Percentiles rank a stretch among this genome's conserved stretches.
These are phyloP conservation scores for Proisotoma minuta DNA, from an alignment of 2,888 invertebrate genomes.

Conservation along the genomic window DNA sequence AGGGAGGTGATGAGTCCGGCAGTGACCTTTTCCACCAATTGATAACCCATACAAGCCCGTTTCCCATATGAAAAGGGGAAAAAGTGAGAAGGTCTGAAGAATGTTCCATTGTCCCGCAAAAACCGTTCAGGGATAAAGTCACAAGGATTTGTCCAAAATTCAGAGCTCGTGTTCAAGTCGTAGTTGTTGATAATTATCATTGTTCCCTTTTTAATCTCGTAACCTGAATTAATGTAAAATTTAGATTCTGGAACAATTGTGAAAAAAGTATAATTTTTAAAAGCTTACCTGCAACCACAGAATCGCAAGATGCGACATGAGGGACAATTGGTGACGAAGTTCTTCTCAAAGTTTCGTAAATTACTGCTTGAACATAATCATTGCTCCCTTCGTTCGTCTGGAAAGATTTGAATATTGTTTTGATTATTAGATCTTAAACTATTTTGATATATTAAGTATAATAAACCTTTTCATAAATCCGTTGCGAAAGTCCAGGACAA, in stretches of 20 bases:
- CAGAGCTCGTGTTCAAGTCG: slow-evolving; percentile 66
- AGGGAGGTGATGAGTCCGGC: slow-evolving; percentile 40
- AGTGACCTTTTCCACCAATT: slow-evolving; percentile 69
- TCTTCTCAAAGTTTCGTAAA: slow-evolving; percentile 72
- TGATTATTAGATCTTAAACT: not conserved
- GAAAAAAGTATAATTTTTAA: not conserved
- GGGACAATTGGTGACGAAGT: slow-evolving; percentile 86
- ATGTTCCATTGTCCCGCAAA: slow-evolving; percentile 55
- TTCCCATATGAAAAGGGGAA: slow-evolving; percentile 79
- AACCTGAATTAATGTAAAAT: slow-evolving; percentile 54
- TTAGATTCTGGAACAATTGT: not conserved
- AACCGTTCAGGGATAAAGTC: slow-evolving; percentile 73
- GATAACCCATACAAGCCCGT: slow-evolving; percentile 82
- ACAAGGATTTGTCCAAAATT: slow-evolving; percentile 68
- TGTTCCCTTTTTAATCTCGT: slow-evolving; percentile 68
- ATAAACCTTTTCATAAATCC: slow-evolving; percentile 64
- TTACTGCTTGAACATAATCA: slow-evolving; percentile 69
- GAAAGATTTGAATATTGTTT: not conserved
- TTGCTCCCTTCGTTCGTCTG: slow-evolving; percentile 25
- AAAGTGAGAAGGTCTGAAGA: slow-evolving; percentile 67
- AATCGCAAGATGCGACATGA: slow-evolving; percentile 75
- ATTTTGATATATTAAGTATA: not conserved
- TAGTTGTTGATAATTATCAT: slow-evolving; percentile 80
- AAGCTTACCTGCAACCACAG: slow-evolving; percentile 60
- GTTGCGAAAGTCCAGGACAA: slow-evolving; percentile 60